These are phyloP conservation scores for Dasysyrphus albostriatus DNA, from an alignment of 2,888 invertebrate species.

Conservation along the genomic window DNA sequence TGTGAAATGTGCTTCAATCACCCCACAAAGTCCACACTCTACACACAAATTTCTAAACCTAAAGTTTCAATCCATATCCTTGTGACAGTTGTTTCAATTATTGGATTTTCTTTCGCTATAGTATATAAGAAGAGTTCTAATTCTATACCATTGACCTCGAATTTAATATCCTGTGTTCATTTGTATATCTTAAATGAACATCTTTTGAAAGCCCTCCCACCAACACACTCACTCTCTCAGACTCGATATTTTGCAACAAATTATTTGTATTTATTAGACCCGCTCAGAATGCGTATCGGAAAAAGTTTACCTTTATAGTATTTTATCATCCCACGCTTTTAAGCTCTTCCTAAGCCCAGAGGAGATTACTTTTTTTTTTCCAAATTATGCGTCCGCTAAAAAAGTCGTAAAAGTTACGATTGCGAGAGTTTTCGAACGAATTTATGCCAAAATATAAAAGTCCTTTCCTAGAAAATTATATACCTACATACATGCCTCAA, in stretches of 20 bases:
- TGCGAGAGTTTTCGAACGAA: conserved; percentile 50
- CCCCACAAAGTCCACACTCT: neutral
- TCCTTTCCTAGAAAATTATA: conserved; percentile 3
- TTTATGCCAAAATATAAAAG: conserved; percentile 53
- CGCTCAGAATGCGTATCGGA: neutral
- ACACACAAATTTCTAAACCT: neutral
- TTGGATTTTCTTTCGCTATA: neutral
- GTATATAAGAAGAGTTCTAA: conserved; percentile 2
- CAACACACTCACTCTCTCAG: neutral
- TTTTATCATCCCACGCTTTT: conserved; percentile 8
- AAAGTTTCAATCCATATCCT: conserved; percentile 19
- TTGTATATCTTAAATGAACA: conserved; percentile 11
- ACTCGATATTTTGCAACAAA: neutral
- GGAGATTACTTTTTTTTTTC: conserved; percentile 36
- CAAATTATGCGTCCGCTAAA: conserved; percentile 48
- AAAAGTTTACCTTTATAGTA: conserved; percentile 12
- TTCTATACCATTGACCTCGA: conserved; percentile 66
- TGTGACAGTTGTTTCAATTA: conserved; percentile 31
- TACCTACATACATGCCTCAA: neutral
- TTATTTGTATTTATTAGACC: neutral
- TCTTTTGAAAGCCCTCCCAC: conserved; percentile 24
- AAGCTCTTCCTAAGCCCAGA: neutral
- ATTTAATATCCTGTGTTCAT: conserved; percentile 36
- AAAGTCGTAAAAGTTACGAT: conserved; percentile 13
- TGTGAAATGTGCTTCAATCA: neutral